Evolutionary conservation across 2,113 vertebrate species (phyloP), one percentile per base, ranked within the genome.

Genomic region (Glaucidium brasilianum): DNA sequence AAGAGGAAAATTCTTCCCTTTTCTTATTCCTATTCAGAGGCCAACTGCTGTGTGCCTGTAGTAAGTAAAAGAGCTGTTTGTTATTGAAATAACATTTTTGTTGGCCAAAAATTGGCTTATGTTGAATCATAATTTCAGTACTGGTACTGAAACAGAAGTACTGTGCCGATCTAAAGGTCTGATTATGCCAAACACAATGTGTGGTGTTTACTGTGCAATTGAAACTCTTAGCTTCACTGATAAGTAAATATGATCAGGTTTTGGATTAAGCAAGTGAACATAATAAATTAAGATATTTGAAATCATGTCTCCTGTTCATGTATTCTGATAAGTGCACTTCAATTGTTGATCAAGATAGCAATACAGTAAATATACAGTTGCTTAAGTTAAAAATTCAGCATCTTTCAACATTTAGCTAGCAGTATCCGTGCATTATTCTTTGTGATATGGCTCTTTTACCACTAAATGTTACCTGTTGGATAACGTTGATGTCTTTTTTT

Each of bases 171-270:
- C 59, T 88, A 63, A 86, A 88, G 25, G 30, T 90, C 76, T 97
- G 72, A 64, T 92, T 90, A 85, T 95, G 83, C 85, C 72, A 78
- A 86, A 85, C 50, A 88, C 84, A 85, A 52, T 81, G 49, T 81
- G 69, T 81, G 55, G 29, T 92, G 45, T 95, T 93, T 95, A 75
- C 64, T 84, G 82, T 89, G 79, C 50, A 92, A 22, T 43, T 86
- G 79, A 94, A 95, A 79, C 83, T 91, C 83, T 63, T 72, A 89
- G 69, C 74, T 96, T 86, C 62, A 35, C 77, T 95, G 80, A 88
- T 94, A 81, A 90, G 77, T 81, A 94, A 95, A 94, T 86, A 94
- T 63, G 53, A 87, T 82, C 45, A 85, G 62, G 45, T 85, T 94
- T 92, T 75, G 71, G 58, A 91, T 87, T 94, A 92, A 92, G 60